Evolutionary conservation across 2,797 vertebrate genomes (phyloP).

Genomic region (Halcyon chelicuti): DNA sequence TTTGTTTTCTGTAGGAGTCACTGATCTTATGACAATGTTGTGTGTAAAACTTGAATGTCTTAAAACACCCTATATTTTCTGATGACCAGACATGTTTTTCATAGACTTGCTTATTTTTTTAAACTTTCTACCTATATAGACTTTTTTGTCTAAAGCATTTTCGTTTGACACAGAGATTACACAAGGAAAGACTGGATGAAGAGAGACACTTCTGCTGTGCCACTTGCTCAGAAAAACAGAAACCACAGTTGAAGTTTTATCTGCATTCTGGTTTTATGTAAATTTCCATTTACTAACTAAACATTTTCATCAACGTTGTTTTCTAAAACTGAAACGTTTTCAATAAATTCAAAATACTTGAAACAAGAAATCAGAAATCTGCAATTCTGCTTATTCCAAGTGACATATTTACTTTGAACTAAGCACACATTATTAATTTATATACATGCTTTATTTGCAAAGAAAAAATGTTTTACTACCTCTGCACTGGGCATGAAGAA

Average conservation of each 20-base stretch:
- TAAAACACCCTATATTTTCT: constrained; percentile 11
- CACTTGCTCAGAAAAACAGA: not conserved
- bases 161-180: not conserved
- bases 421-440: not conserved
- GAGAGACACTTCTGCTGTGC: not conserved
- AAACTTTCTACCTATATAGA: constrained; percentile 62
- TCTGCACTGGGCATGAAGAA: not conserved
- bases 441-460: not conserved
- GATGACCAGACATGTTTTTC: constrained; percentile 11
- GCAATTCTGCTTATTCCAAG: not conserved
- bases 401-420: not conserved
- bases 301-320: not conserved
- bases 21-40: constrained; percentile 27
- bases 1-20: constrained; percentile 60
- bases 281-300: not conserved
- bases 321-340: not conserved
- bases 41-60: not conserved
- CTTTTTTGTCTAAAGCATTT: constrained; percentile 29
- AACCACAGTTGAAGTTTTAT: not conserved
- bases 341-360: not conserved
- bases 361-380: not conserved
- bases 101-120: constrained; percentile 58
- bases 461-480: not conserved
- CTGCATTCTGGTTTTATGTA: not conserved
- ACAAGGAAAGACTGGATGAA: not conserved